Percentiles rank a stretch among this genome's conserved stretches.
Evolutionary conservation across 2,113 vertebrate genomes (phyloP).

Genomic region (Sinocyclocheilus maitianheensis): DNA sequence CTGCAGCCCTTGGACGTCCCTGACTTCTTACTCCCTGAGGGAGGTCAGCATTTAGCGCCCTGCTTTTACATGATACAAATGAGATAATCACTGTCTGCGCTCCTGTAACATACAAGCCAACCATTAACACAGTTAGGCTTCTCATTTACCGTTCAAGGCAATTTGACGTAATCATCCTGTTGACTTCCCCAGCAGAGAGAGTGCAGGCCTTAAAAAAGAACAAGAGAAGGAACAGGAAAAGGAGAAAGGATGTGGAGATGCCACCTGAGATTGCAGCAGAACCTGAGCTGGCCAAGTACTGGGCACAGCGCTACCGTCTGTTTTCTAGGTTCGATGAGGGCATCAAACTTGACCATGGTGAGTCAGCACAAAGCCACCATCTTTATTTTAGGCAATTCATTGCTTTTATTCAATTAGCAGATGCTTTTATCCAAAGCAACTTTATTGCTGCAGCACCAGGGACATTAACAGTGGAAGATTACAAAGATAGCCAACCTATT

Average conservation of each 20-base stretch:
- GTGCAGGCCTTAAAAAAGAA: slow-evolving; percentile 59
- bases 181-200: neutral
- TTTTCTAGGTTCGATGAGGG: slow-evolving; percentile 98
- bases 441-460: neutral
- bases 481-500: neutral
- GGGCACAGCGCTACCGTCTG: slow-evolving; percentile 94
- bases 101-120: neutral
- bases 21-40: slow-evolving; percentile 66
- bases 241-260: slow-evolving; percentile 55
- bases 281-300: slow-evolving; percentile 89
- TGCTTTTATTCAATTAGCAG: neutral
- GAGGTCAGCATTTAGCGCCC: slow-evolving; percentile 36
- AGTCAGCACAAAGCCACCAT: slow-evolving; percentile 44
- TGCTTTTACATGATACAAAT: neutral
- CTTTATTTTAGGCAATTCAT: neutral
- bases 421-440: neutral
- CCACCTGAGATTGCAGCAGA: slow-evolving; percentile 85
- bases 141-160: neutral
- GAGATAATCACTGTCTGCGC: neutral
- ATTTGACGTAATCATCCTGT: neutral
- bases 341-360: slow-evolving; percentile 88
- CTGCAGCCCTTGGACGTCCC: slow-evolving; percentile 70
- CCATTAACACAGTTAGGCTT: slow-evolving; percentile 14
- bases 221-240: slow-evolving; percentile 65
- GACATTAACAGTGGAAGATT: neutral